These are phyloP conservation scores for Piscicola geometra DNA, from an alignment of 2,888 invertebrate species.

Conservation along the genomic window DNA sequence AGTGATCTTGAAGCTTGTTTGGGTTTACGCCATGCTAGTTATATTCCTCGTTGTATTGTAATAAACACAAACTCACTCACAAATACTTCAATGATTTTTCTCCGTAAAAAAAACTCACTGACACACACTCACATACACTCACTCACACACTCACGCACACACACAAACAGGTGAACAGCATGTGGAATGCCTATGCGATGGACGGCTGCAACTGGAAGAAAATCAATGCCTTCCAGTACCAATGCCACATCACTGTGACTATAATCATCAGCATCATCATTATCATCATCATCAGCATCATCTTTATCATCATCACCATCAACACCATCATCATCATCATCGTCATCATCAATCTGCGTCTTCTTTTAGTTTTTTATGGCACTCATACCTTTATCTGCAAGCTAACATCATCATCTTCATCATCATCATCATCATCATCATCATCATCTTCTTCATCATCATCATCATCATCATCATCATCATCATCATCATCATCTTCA, in stretches of 20 bases:
- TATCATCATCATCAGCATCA: constrained; percentile 24
- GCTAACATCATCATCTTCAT: constrained; percentile 32
- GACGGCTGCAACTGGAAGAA: constrained; percentile 99
- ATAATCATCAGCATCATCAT: constrained; percentile 23
- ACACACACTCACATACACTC: not conserved
- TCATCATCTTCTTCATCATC: constrained; percentile 34
- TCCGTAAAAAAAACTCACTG: not conserved
- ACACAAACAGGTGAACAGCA: constrained; percentile 63
- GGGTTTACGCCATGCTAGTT: no score
- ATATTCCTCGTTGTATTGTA: no score
- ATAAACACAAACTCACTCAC: not conserved
- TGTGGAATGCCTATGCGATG: constrained; percentile 93
- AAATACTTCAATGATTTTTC: not conserved
- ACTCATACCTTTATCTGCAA: no score
- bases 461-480: constrained; percentile 31
- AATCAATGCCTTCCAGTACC: constrained; percentile 96
- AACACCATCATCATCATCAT: constrained; percentile 25
- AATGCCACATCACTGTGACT: constrained; percentile 89
- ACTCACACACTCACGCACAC: not conserved
- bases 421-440: constrained; percentile 24
- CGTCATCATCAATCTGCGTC: no score
- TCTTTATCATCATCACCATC: constrained; percentile 25
- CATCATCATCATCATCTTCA: constrained; percentile 26
- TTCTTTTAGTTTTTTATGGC: no score
- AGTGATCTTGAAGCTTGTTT: no score